Conservation (phyloP, 2,113 vertebrate species). For the Hipposideros armiger region DNA sequence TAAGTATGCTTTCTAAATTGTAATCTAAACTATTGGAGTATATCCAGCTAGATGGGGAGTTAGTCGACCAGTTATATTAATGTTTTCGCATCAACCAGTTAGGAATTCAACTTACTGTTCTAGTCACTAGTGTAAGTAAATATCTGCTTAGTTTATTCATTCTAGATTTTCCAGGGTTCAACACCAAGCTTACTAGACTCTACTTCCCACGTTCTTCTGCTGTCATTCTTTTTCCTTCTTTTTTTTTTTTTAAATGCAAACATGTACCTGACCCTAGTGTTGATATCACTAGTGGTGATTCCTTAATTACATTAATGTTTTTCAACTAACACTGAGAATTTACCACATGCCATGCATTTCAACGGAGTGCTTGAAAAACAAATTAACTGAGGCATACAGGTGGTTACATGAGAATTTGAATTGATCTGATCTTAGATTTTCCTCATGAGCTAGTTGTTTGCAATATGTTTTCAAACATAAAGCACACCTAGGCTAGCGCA, state of each 20-base stretch:
- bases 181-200: background rate
- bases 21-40: constrained; percentile 5
- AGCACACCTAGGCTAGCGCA: background rate
- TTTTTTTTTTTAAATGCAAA: constrained; percentile 14
- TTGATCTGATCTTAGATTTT: background rate
- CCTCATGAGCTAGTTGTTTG: background rate
- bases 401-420: background rate
- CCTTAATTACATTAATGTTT: constrained; percentile 3
- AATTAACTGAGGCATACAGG: background rate
- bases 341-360: background rate
- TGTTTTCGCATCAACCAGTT: background rate
- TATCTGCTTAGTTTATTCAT: constrained; percentile 11
- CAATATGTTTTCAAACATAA: background rate
- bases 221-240: background rate
- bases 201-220: background rate
- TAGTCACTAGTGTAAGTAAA: constrained; percentile 35
- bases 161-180: constrained; percentile 19
- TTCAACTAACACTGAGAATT: constrained; percentile 34
- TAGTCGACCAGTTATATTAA: background rate
- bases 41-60: background rate
- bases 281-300: background rate
- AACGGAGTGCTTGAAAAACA: background rate
- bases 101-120: background rate
- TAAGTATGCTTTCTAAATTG: background rate
- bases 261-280: background rate